These are phyloP conservation scores for Sitobion miscanthi DNA, from an alignment of 1,140 invertebrate genomes.

Conservation along the genomic window DNA sequence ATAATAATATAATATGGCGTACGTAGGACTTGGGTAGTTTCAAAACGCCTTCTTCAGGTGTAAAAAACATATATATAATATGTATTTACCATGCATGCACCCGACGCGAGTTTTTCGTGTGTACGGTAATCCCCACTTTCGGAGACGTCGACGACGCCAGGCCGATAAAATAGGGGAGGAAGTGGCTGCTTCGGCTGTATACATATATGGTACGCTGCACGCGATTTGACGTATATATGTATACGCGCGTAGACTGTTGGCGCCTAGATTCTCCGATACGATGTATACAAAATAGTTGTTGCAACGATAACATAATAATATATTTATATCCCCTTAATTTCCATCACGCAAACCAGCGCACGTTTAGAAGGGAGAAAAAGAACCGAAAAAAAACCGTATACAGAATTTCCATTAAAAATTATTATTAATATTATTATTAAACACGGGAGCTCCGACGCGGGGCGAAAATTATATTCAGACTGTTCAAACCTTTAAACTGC, in stretches of 20 bases:
- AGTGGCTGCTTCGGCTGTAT: not conserved
- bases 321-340: not conserved
- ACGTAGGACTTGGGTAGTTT: not conserved
- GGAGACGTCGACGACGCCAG: not conserved
- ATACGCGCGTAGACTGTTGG: constrained; percentile 27
- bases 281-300: not conserved
- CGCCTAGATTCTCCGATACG: constrained; percentile 46
- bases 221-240: not conserved
- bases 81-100: not conserved
- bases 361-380: not conserved
- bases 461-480: not conserved
- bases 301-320: not conserved
- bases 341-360: constrained; percentile 12
- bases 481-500: not conserved
- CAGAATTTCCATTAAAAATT: constrained; percentile 12
- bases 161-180: constrained; percentile 9
- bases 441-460: not conserved
- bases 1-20: not conserved
- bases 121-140: constrained; percentile 2
- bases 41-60: not conserved
- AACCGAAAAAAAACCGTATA: not conserved
- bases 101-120: not conserved
- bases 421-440: not conserved
- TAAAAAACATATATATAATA: not conserved
- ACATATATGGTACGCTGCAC: constrained; percentile 22